A percentile compares a stretch with the other conserved stretches of the same genome.
Evolutionary conservation across 2,888 invertebrate species (phyloP).

Genomic region (Papilio elwesi): DNA sequence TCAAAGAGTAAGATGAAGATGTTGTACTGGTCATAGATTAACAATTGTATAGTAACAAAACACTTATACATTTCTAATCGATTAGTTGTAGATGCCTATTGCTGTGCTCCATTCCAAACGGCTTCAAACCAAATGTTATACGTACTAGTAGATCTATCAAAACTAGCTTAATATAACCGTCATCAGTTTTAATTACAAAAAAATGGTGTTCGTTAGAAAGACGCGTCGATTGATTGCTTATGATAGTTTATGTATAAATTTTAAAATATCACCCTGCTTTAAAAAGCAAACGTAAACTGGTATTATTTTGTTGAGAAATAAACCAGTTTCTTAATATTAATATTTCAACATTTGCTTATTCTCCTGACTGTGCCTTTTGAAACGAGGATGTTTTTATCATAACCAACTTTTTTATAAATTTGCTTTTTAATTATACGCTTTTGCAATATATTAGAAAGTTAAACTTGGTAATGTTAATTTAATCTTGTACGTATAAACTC

Average conservation of each 20-base stretch:
- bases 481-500: too few species aligned
- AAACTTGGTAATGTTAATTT: too few species aligned
- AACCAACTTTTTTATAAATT: too few species aligned
- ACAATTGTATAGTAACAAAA: too few species aligned
- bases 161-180: neutral
- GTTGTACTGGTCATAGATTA: too few species aligned
- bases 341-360: neutral
- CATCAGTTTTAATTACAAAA: neutral
- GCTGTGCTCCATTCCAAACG: too few species aligned
- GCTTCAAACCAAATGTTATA: neutral
- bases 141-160: neutral
- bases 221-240: neutral
- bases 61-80: too few species aligned
- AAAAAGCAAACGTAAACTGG: neutral
- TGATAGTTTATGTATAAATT: slow-evolving; percentile 1
- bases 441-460: too few species aligned
- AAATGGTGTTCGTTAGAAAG: neutral
- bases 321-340: neutral
- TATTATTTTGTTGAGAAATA: neutral
- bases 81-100: too few species aligned
- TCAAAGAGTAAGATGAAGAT: too few species aligned
- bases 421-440: too few species aligned
- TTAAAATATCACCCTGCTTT: neutral
- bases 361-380: neutral
- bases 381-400: too few species aligned